Conservation (phyloP, 2,113 vertebrate species). For the Eudyptes chrysolophus region DNA sequence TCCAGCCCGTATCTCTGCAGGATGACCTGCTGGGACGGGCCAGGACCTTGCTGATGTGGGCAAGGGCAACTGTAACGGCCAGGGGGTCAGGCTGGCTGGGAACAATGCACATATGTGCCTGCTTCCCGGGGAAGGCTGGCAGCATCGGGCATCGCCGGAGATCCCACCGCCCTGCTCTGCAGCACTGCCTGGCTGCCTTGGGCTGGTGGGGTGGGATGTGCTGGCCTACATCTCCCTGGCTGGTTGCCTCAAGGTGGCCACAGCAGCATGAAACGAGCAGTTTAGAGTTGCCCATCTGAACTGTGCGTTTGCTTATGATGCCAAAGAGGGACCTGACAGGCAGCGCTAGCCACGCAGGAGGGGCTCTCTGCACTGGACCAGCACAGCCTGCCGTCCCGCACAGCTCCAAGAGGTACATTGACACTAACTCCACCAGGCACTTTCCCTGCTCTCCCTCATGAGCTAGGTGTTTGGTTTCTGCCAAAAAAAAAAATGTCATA, state of each 20-base stretch:
- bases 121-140: fast-evolving
- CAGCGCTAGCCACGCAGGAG: fast-evolving
- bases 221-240: fast-evolving
- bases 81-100: fast-evolving
- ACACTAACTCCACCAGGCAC: background rate
- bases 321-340: fast-evolving
- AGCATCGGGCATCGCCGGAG: fast-evolving
- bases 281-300: fast-evolving
- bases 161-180: background rate
- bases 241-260: fast-evolving
- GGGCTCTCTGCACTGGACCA: fast-evolving
- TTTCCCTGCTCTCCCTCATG: background rate
- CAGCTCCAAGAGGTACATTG: fast-evolving
- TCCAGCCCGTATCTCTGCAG: fast-evolving
- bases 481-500: background rate
- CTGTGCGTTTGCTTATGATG: fast-evolving
- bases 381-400: fast-evolving
- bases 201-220: fast-evolving
- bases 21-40: background rate
- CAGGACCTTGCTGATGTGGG: background rate
- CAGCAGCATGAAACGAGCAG: fast-evolving
- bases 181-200: background rate
- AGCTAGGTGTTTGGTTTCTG: background rate
- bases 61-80: background rate
- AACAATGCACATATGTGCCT: fast-evolving